These are phyloP conservation scores for Andricus curvator DNA, from an alignment of 2,888 invertebrate species.

Conservation along the genomic window DNA sequence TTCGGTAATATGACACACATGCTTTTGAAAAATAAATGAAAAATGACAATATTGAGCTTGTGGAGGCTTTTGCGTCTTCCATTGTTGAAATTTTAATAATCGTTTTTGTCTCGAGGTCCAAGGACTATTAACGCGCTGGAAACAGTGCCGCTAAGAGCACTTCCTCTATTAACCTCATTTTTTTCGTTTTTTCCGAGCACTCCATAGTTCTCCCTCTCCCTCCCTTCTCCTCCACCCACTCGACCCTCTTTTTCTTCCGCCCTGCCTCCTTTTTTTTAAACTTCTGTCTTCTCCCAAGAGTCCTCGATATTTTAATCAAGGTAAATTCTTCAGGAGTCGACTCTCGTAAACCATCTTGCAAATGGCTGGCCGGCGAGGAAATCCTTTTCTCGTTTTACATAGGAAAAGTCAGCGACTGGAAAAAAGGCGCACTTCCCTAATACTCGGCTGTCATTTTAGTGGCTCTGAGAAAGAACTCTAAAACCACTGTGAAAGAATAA, in stretches of 20 bases:
- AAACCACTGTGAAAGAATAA: neutral
- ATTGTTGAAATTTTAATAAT: neutral
- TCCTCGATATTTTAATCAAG: slow-evolving; percentile 14
- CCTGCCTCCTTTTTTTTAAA: neutral
- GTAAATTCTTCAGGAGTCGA: slow-evolving; percentile 10
- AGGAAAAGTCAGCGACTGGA: neutral
- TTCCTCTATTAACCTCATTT: slow-evolving; percentile 33
- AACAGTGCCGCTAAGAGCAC: slow-evolving; percentile 22
- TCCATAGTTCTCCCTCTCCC: neutral
- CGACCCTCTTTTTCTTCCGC: slow-evolving; percentile 1
- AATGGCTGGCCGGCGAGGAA: neutral
- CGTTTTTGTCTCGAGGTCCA: neutral
- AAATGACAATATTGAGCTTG: no score
- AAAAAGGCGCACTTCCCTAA: neutral
- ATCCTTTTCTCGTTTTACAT: neutral
- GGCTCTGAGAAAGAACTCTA: neutral
- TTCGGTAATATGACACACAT: no score
- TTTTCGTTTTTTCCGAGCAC: slow-evolving; percentile 19
- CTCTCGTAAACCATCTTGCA: neutral
- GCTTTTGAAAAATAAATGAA: no score
- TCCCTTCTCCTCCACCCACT: neutral
- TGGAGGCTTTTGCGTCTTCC: no score
- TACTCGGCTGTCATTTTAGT: neutral
- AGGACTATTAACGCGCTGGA: slow-evolving; percentile 13
- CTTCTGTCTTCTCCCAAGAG: neutral